A percentile compares a stretch with the other conserved stretches of the same genome.
phyloP scores from a whole-genome alignment of 2,888 invertebrate genomes.

The Macrophya annulata region DNA sequence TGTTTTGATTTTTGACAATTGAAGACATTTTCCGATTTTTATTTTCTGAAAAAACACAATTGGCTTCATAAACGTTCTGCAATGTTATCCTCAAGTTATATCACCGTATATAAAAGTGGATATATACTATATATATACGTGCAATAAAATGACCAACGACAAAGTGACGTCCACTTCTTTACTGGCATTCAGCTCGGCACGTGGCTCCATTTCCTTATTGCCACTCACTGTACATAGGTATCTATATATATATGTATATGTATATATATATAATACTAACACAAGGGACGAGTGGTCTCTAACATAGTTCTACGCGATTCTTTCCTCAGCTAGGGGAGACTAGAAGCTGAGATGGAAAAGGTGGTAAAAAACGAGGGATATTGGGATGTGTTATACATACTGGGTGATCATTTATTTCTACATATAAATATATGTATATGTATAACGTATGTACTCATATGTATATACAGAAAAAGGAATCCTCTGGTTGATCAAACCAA shows the following conservation, averaged over 20 bases:
- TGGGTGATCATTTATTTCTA: background rate
- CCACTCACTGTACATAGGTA: slow-evolving; percentile 16
- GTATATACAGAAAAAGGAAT: background rate
- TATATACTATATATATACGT: background rate
- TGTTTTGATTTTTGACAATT: no score
- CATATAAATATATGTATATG: background rate
- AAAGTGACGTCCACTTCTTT: slow-evolving; percentile 28
- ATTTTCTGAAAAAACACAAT: background rate
- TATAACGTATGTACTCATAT: background rate
- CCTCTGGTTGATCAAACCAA: background rate
- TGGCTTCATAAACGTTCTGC: no score
- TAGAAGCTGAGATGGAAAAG: background rate
- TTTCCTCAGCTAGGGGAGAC: background rate
- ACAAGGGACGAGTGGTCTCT: background rate
- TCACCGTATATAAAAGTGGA: background rate
- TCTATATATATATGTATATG: background rate
- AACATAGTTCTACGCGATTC: background rate
- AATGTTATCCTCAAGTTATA: background rate
- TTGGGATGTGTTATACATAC: background rate
- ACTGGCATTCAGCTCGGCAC: slow-evolving; percentile 34
- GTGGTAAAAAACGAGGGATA: background rate
- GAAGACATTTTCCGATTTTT: background rate
- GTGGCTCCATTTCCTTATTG: slow-evolving; percentile 51
- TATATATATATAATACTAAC: slow-evolving; percentile 6
- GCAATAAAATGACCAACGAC: slow-evolving; percentile 47